Base-by-base conservation (phyloP, 2,113 vertebrate species). In the Phalacrocorax carbo region DNA sequence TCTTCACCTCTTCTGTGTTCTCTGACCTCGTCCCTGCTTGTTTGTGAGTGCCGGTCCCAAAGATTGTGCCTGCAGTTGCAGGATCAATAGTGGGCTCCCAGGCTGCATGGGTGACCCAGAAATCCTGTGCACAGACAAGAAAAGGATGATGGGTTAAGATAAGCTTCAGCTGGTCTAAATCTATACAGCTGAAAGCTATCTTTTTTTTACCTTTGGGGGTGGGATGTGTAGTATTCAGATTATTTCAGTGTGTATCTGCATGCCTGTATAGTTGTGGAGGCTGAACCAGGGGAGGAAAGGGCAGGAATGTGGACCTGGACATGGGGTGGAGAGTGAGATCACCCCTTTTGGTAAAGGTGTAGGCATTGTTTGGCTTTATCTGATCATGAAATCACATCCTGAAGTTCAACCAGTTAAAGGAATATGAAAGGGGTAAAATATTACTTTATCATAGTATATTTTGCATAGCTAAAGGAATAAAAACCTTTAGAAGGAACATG, bases 251-350 rank as follows among this genome's bases (percentile, higher is more conserved):
- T 8, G 1, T 36, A 9, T 36, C n/a, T 72, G 10, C 44, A 34
- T 40, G 10, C 34, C 34, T 76, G 0, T 61, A 1, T 15, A 46
- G 19, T 11, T 1, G 1, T 52, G 40, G 49, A 69, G 7, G 17
- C 48, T 94, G 66, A 93, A 62, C 7, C 10, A 27, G 34, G 3
- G 16, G 19, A 70, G 15, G 40, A 73, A 77, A 66, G 46, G 34
- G 30, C 23, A 80, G 62, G 40, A 86, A 13, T 0, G 1, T 81
- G 36, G 30, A 61, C 34, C 44, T 58, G 40, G 30, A 61, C 34
- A 40, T 58, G 40, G 3, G 5, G 11, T 22, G 5, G 15, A 69
- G 29, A 72, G 44, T 48, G 44, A 54, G 11, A 19, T 54, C 29
- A 30, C 4, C 54, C 3, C 5, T 38, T 85, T 54, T 52, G 5